These are phyloP conservation scores for Tursiops truncatus DNA, from an alignment of 2,113 vertebrate species.

Conservation along the genomic window DNA sequence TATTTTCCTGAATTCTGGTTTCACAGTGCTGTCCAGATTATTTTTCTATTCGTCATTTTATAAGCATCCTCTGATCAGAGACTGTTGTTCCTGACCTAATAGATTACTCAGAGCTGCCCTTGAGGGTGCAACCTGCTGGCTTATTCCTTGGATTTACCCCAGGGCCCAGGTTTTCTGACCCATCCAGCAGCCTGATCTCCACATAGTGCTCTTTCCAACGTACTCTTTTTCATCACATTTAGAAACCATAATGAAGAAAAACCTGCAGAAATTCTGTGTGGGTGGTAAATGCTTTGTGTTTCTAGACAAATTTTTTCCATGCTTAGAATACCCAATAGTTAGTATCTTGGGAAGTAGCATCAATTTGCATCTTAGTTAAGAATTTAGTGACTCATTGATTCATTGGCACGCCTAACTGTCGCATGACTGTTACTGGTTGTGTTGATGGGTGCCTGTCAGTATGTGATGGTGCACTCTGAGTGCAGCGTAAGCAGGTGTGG, in stretches of 20 bases:
- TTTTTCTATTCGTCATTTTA: not conserved
- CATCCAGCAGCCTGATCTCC: not conserved
- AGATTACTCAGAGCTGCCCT: not conserved
- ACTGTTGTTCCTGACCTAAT: not conserved
- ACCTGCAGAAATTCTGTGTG: not conserved
- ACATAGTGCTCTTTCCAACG: not conserved
- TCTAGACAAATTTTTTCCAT: not conserved
- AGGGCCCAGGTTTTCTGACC: not conserved
- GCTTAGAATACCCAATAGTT: not conserved
- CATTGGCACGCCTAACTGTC: not conserved
- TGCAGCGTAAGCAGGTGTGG: not conserved
- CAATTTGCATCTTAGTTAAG: not conserved
- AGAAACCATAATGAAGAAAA: not conserved
- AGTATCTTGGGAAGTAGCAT: not conserved
- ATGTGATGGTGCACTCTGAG: rapidly evolving
- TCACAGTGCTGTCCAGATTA: not conserved
- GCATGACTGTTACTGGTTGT: not conserved
- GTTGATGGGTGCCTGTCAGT: not conserved
- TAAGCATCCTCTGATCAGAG: not conserved
- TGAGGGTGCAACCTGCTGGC: not conserved
- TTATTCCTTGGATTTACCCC: not conserved
- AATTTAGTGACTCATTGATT: not conserved
- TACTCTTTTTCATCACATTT: not conserved
- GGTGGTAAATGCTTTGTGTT: not conserved
- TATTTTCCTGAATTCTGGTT: not conserved